Percentiles rank a stretch among this genome's conserved stretches.
Conservation (phyloP, 2,797 vertebrate species). For the Clarias laeviceps region DNA sequence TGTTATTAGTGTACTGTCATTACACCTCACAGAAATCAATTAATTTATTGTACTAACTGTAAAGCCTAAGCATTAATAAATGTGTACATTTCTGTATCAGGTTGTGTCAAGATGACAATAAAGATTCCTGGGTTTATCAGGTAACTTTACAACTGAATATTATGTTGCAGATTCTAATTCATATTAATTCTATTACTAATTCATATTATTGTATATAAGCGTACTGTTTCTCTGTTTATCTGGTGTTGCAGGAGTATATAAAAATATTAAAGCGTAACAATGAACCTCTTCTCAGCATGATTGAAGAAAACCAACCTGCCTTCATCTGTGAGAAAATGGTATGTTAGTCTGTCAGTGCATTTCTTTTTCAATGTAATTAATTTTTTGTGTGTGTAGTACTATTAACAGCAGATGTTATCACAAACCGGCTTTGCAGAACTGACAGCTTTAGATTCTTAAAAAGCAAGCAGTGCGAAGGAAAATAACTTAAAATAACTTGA, state of each 20-base stretch:
- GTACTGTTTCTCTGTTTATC: not conserved
- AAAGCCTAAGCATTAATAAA: not conserved
- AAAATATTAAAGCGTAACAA: slow-evolving; percentile 48
- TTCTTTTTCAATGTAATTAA: not conserved
- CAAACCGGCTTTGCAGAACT: not conserved
- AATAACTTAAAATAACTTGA: not conserved
- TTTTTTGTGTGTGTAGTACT: not conserved
- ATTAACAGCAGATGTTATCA: not conserved
- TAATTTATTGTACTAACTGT: not conserved
- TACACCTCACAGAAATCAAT: not conserved
- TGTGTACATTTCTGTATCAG: slow-evolving; percentile 53
- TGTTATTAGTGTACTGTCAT: not conserved
- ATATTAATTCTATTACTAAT: not conserved
- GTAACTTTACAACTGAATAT: slow-evolving; percentile 52
- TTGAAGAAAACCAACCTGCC: slow-evolving; percentile 67
- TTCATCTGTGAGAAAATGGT: slow-evolving; percentile 86
- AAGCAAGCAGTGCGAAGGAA: not conserved
- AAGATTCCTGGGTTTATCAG: slow-evolving; percentile 57
- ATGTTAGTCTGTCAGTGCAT: slow-evolving; percentile 54
- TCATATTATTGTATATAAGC: not conserved
- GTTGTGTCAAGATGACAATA: slow-evolving; percentile 61
- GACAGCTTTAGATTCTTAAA: not conserved
- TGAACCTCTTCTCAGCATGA: slow-evolving; percentile 72
- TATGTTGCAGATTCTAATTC: not conserved
- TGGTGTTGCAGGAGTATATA: slow-evolving; percentile 73